Evolutionary conservation across 2,888 invertebrate genomes (phyloP).

Genomic region (Coremacera marginata): DNA sequence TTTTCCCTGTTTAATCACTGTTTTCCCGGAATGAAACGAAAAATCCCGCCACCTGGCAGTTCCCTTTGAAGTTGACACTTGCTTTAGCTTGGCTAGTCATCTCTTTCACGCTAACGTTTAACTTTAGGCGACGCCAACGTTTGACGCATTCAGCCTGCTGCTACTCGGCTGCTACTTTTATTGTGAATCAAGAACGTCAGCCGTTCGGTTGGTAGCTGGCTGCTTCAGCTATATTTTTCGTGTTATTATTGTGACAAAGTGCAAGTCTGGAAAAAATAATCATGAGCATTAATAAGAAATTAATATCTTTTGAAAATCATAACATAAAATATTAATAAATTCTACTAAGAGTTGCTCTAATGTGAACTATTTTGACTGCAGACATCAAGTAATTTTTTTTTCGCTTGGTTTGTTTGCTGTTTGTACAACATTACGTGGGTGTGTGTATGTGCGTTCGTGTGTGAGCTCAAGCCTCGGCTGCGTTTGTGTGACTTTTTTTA

Average conservation of each 20-base stretch:
- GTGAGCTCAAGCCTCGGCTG: not conserved
- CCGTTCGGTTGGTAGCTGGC: slow-evolving; percentile 4
- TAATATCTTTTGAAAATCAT: not conserved
- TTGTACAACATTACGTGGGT: not conserved
- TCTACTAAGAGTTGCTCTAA: not conserved
- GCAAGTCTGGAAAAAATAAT: not conserved
- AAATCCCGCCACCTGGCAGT: too few species aligned
- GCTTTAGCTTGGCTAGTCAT: not conserved
- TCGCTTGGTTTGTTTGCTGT: slow-evolving; percentile 15
- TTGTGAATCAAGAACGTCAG: slow-evolving; percentile 28
- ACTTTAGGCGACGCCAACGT: not conserved
- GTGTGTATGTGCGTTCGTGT: slow-evolving; percentile 7
- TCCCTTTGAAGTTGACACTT: not conserved
- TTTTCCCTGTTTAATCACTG: too few species aligned
- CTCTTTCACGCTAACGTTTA: slow-evolving; percentile 3
- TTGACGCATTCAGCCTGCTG: not conserved
- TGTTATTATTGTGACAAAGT: not conserved
- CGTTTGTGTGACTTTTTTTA: not conserved
- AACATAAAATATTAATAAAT: not conserved
- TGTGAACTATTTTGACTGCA: not conserved
- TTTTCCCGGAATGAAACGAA: too few species aligned
- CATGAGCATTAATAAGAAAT: not conserved
- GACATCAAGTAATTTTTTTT: slow-evolving; percentile 1
- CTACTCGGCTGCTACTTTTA: not conserved
- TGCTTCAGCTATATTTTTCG: not conserved